Percentiles rank a stretch among this genome's conserved stretches.
Evolutionary conservation across 37 sponge, comb jelly and placozoan genomes (phyloP).

Genomic region (Spongilla lacustris): DNA sequence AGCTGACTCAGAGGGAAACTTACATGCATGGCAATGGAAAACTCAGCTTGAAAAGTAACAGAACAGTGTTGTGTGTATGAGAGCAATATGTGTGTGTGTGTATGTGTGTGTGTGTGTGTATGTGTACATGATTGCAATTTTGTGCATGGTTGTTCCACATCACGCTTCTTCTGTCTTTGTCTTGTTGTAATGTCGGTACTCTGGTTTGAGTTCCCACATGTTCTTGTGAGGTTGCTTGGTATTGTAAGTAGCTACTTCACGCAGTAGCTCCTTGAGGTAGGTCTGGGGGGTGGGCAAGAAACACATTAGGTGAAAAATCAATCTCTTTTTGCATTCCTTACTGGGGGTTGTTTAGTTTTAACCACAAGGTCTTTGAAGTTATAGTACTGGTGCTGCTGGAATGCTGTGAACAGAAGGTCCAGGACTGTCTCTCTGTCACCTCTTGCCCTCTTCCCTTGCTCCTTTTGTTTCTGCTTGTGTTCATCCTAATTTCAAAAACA

Average conservation of each 20-base stretch:
- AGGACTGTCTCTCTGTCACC: conserved; percentile 77
- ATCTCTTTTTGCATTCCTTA: no score
- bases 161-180: conserved; percentile 7
- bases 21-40: conserved; percentile 79
- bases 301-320: no score
- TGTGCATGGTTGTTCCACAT: neutral
- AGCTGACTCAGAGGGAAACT: conserved; percentile 46
- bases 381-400: conserved; percentile 90
- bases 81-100: neutral
- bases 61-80: neutral
- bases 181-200: conserved; percentile 65
- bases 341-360: conserved; percentile 92
- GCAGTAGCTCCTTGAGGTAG: conserved; percentile 91
- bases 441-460: conserved; percentile 78
- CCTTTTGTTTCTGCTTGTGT: conserved; percentile 67
- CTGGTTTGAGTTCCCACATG: conserved; percentile 97
- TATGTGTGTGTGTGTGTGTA: neutral
- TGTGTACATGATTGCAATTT: neutral
- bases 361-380: conserved; percentile 83
- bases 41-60: neutral
- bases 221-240: conserved; percentile 93
- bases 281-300: no score
- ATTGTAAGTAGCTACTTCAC: conserved; percentile 87
- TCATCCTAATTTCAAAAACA: conserved; percentile 11
- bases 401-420: conserved; percentile 87